phyloP scores from a whole-genome alignment of 2,888 invertebrate genomes.

The Scaptomyza caliginosa region DNA sequence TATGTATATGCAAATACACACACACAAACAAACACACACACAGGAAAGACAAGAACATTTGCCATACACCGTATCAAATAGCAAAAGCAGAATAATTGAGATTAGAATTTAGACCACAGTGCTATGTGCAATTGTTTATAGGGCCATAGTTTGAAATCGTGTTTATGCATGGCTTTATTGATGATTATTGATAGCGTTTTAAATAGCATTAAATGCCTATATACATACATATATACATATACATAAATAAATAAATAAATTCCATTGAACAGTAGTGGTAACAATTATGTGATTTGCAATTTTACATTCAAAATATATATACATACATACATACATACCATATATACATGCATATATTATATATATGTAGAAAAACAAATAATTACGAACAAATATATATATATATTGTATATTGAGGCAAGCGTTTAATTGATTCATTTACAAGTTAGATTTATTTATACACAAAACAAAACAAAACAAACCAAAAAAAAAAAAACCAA shows the following conservation, averaged over 20 bases:
- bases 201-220: conserved; percentile 77
- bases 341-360: conserved; percentile 37
- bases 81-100: conserved; percentile 43
- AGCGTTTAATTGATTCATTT: conserved; percentile 75
- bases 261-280: conserved; percentile 77
- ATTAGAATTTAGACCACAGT: conserved; percentile 76
- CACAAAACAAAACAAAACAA: conserved; percentile 46
- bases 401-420: conserved; percentile 69
- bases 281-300: conserved; percentile 82
- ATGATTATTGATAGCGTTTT: conserved; percentile 77
- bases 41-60: conserved; percentile 44
- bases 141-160: conserved; percentile 75
- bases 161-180: conserved; percentile 77
- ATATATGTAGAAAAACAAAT: conserved; percentile 34
- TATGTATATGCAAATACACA: conserved; percentile 19
- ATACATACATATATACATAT: conserved; percentile 59
- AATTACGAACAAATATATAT: conserved; percentile 56
- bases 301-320: conserved; percentile 75
- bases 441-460: conserved; percentile 76
- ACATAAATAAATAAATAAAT: conserved; percentile 53
- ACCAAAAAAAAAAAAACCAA: conserved; percentile 22
- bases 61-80: conserved; percentile 57
- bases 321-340: conserved; percentile 46
- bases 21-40: conserved; percentile 14
- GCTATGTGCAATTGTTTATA: conserved; percentile 77